Evolutionary conservation across 2,888 invertebrate species (phyloP), one percentile per base, ranked within the genome.

Genomic region (Anoplius nigerrimus): DNA sequence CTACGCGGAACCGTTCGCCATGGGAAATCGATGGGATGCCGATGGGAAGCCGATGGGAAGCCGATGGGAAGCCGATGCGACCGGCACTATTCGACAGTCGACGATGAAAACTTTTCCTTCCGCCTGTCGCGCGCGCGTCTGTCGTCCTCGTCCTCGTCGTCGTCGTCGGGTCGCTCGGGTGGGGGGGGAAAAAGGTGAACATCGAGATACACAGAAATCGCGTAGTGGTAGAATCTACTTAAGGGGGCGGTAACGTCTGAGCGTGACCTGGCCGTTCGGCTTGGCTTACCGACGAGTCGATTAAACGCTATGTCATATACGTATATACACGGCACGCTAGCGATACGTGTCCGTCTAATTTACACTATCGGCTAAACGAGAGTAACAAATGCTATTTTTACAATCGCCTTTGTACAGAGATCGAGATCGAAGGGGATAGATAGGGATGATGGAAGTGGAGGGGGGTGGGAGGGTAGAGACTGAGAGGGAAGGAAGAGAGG

Each of bases 351-450:
- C 66, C 48, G n/a, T 80, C 84, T 85, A 85, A 85, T 88, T 78
- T 87, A 87, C 85, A 87, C 82, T 84, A 86, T 79, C 68, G 73
- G 77, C 83, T 87, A 87, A 42, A 82, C 82, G 80, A 84, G 82
- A 85, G 84, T 87, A 88, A 88, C 87, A 87, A 88, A 87, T 83
- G 78, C 83, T 88, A 88, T 88, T 80, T 34, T 87, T 87, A 88
- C 88, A 88, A 66, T 79, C 59, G 60, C 62, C 54, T 79, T 78
- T 79, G 69, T 78, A 78, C 78, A 78, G 68, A 53, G 13, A 48
- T 48, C 48, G 48, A 48, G 18, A 48, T 18, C 48, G 2, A 48
- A 48, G 13, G 2, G 16, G 48, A 16, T 15, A 48, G 16, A 48
- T 2, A 18, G 18, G n/a, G n/a, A n/a, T n/a, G n/a, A n/a, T n/a